These are phyloP conservation scores for Phylloscopus trochilus DNA, from an alignment of 2,113 vertebrate species.

Conservation along the genomic window DNA sequence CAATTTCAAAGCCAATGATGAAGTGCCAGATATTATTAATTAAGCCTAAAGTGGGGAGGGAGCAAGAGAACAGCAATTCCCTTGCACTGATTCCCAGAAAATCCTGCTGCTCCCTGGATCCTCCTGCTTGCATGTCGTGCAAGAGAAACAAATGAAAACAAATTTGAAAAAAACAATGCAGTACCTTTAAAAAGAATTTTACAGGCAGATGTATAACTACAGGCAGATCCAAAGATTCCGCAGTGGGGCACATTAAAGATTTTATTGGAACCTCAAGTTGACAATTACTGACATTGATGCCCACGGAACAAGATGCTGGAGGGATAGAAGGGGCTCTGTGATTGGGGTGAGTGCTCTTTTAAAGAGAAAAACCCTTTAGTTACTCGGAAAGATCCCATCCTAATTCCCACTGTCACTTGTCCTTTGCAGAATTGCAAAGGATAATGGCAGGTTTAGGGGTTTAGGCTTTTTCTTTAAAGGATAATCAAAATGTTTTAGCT, in stretches of 20 bases:
- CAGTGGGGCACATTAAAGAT: background rate
- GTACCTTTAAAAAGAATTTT: background rate
- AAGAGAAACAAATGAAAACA: background rate
- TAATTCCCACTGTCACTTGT: background rate
- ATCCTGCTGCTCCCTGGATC: background rate
- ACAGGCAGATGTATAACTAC: background rate
- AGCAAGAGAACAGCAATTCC: background rate
- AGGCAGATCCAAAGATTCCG: background rate
- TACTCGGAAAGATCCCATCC: background rate
- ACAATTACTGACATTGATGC: background rate
- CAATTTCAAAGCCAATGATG: background rate
- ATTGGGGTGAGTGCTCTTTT: background rate
- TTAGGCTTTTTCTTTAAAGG: slow-evolving; percentile 6
- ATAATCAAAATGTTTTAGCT: slow-evolving; percentile 41
- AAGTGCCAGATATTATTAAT: background rate
- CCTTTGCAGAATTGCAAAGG: background rate
- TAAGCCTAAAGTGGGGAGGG: background rate
- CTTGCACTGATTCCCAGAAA: background rate
- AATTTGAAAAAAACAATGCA: background rate
- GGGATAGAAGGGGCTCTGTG: background rate
- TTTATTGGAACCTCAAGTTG: background rate
- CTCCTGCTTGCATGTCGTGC: background rate
- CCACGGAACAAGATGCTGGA: background rate
- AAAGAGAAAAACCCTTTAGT: background rate
- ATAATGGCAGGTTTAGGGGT: background rate